These are phyloP conservation scores for Macaca fascicularis DNA, from an alignment of 2,113 vertebrate species.

Conservation along the genomic window T2T-MFA8v1.1 NC_088384.1:84650001-84650500, in stretches of 20 bases:
- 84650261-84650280: neutral
- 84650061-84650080: conserved; percentile 30
- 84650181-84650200: conserved; percentile 41
- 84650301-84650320: neutral
- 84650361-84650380: conserved; percentile 44
- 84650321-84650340: neutral
- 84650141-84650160: conserved; percentile 51
- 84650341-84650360: conserved; percentile 79
- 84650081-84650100: conserved; percentile 58
- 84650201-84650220: conserved; percentile 56
- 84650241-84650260: conserved; percentile 32
- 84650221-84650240: neutral
- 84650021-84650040: neutral
- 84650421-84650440: conserved; percentile 92
- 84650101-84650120: conserved; percentile 53
- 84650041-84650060: neutral
- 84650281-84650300: conserved; percentile 10
- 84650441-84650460: conserved; percentile 91
- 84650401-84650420: conserved; percentile 87
- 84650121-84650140: conserved; percentile 48
- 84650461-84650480: conserved; percentile 88
- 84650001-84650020: neutral
- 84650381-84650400: conserved; percentile 76
- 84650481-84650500: conserved; percentile 82
- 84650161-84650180: conserved; percentile 14